Evolutionary conservation across 2,888 invertebrate genomes (phyloP), one percentile per base, ranked within the genome.

Genomic region (Ectemnius cavifrons): DNA sequence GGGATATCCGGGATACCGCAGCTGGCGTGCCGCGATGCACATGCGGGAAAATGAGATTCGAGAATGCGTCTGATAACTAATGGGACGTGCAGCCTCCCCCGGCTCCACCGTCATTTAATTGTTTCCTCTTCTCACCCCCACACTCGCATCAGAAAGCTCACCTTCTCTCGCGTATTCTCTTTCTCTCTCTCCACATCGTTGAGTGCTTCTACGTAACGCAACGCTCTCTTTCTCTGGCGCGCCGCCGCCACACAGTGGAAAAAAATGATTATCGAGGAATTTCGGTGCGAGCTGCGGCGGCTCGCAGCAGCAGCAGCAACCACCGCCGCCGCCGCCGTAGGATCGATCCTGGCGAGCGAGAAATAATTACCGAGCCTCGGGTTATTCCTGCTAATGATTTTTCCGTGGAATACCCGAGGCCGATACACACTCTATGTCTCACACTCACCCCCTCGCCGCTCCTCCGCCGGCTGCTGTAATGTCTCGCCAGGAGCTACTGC

Each of bases 1-100:
- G 76, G 73, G 76, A 76, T 52, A 52, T 16, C 16, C 47, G 16
- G 63, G 63, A 71, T 49, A 57, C 47, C 14, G 28, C 37, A 37
- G 37, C 37, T 45, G 28, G 45, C 13, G 52, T 52, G 16, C 52
- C 62, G 71, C 65, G 61, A 67, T 27, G 27, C 64, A 60, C 63
- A 63, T 49, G 68, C 67, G 59, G 37, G 65, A 76, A 78, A 80
- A 80, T 78, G 72, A 80, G 66, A 81, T 81, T 68, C 77, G 49
- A 37, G 66, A 57, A 76, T 69, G 69, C 61, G 28, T 68, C 63
- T 67, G 71, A 78, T 68, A 68, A 62, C 72, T 71, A 67, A 11
- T 59, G 81, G 63, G 65, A 67, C 16, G 14, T n/a, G 18, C 28
- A 16, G 16, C 20, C 45, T 52, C 16, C 28, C 20, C 47, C 47